Conservation (phyloP, 2,888 invertebrate genomes). For the Drosophila longiperda region DNA sequence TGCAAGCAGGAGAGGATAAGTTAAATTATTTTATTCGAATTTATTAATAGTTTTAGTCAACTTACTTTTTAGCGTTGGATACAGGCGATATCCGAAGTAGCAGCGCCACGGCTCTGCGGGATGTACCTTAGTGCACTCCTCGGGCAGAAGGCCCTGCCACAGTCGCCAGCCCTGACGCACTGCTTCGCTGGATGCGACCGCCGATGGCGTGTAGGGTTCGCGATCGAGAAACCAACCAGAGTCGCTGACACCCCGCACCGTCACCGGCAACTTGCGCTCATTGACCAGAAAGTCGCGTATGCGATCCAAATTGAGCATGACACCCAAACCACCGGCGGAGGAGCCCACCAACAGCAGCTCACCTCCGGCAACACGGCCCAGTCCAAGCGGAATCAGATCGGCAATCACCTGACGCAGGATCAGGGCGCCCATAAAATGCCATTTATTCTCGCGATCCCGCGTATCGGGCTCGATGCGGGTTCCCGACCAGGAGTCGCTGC, state of each 20-base stretch:
- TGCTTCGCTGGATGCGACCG: conserved; percentile 88
- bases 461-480: conserved; percentile 86
- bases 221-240: conserved; percentile 98
- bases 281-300: conserved; percentile 90
- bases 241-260: conserved; percentile 94
- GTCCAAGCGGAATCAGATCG: conserved; percentile 86
- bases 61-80: conserved; percentile 92
- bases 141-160: conserved; percentile 93
- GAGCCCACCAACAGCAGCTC: conserved; percentile 93
- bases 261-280: conserved; percentile 87
- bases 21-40: conserved; percentile 39
- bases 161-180: conserved; percentile 91
- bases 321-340: conserved; percentile 97
- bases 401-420: conserved; percentile 91
- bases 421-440: conserved; percentile 94
- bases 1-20: conserved; percentile 73
- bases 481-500: conserved; percentile 97
- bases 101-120: conserved; percentile 93
- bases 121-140: conserved; percentile 90
- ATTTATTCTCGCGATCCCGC: conserved; percentile 87
- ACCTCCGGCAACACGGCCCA: conserved; percentile 90
- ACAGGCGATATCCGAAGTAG: conserved; percentile 95
- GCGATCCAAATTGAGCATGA: conserved; percentile 94
- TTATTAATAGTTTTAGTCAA: conserved; percentile 6
- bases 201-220: conserved; percentile 89